A percentile compares a stretch with the other conserved stretches of the same genome.
phyloP scores from a whole-genome alignment of 2,797 vertebrate species.

The Cossypha polioptera region DNA sequence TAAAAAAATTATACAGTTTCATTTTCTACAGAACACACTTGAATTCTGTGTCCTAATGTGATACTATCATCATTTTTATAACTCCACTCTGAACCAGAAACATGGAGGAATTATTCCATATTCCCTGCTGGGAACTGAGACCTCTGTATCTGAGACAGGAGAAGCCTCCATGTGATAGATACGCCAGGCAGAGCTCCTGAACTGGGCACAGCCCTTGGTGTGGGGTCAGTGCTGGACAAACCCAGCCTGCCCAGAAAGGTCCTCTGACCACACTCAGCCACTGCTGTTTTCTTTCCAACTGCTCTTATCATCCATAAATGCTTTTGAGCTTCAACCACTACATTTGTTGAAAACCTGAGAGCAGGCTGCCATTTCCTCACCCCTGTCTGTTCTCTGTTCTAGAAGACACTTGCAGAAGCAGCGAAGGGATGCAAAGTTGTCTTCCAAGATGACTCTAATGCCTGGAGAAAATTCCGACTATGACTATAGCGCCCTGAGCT shows the following conservation, averaged over 20 bases:
- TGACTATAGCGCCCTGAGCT: slow-evolving; percentile 96
- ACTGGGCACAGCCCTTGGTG: rapidly evolving
- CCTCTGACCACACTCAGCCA: background rate
- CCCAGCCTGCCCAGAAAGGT: background rate
- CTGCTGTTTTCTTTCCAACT: background rate
- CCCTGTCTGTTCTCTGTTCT: background rate
- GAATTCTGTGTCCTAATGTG: background rate
- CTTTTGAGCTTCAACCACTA: background rate
- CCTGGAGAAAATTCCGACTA: slow-evolving; percentile 96
- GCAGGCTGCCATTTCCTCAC: background rate
- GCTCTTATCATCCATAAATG: background rate
- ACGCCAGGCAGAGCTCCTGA: background rate
- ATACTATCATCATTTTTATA: background rate
- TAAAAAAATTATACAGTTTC: background rate
- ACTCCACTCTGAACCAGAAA: background rate
- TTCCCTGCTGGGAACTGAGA: background rate
- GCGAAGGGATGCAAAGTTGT: slow-evolving; percentile 82
- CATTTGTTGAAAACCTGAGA: background rate
- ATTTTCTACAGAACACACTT: background rate
- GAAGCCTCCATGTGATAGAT: background rate
- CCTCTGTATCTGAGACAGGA: background rate
- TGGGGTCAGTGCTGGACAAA: background rate
- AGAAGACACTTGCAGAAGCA: slow-evolving; percentile 41
- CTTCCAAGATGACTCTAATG: slow-evolving; percentile 91
- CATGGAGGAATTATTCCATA: background rate